phyloP scores from a whole-genome alignment of 2,113 vertebrate species.

The Malurus alboscapulatus region DNA sequence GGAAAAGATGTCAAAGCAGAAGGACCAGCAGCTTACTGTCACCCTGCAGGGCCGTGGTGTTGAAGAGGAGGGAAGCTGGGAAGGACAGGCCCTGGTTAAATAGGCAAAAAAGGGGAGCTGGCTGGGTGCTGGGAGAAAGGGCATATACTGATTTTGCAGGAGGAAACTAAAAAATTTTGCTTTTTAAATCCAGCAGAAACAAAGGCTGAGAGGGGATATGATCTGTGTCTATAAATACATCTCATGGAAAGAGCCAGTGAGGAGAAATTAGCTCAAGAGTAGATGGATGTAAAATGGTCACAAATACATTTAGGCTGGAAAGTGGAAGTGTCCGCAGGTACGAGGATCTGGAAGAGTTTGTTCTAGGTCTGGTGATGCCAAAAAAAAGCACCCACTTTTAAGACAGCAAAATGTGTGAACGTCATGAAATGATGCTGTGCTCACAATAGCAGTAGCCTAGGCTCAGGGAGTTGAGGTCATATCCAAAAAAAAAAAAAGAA shows the following conservation, averaged over 20 bases:
- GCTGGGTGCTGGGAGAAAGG: not conserved
- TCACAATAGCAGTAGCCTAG: conserved; percentile 7
- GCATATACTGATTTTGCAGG: not conserved
- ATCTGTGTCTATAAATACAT: not conserved
- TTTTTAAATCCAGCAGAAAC: not conserved
- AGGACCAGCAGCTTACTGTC: not conserved
- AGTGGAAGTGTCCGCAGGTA: not conserved
- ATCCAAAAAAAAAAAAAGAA: not conserved
- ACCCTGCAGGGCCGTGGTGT: not conserved
- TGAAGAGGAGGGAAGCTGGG: not conserved
- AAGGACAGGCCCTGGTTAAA: not conserved
- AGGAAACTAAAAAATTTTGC: not conserved
- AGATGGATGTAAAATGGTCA: not conserved
- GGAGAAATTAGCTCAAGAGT: not conserved
- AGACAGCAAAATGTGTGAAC: not conserved
- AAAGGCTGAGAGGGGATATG: not conserved
- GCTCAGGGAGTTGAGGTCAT: conserved; percentile 14
- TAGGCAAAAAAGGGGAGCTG: not conserved
- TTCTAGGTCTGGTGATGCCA: not conserved
- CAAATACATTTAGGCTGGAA: conserved; percentile 10
- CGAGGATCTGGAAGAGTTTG: not conserved
- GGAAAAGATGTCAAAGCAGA: not conserved
- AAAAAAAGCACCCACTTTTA: not conserved
- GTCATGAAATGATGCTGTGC: not conserved
- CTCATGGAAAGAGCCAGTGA: not conserved